Conservation (phyloP, 23 tunicate species). For the Styela plicata region DNA sequence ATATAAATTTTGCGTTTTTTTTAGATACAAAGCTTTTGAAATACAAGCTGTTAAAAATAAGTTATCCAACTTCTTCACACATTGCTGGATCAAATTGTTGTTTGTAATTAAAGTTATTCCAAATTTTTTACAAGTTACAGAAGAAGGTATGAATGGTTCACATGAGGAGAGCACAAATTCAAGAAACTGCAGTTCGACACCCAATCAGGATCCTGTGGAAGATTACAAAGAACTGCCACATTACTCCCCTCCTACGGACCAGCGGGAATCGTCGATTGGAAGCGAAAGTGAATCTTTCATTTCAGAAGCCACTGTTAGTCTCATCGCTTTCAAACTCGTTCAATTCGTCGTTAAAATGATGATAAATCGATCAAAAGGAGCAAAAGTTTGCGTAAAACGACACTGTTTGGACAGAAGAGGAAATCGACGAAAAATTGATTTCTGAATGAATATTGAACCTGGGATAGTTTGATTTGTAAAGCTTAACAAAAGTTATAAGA, state of each 20-base stretch:
- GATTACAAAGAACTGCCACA: neutral
- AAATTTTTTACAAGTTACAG: too few relatives aligned
- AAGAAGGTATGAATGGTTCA: neutral
- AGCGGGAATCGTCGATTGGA: neutral
- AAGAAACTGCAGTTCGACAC: neutral
- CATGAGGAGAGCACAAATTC: neutral
- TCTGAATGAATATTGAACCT: too few relatives aligned
- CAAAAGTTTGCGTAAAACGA: conserved; percentile 24
- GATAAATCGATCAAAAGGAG: conserved; percentile 10
- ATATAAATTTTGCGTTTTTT: too few relatives aligned
- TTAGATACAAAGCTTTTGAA: too few relatives aligned
- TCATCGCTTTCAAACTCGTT: neutral
- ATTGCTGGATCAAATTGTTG: too few relatives aligned
- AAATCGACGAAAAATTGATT: conserved; percentile 27
- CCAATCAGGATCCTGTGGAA: neutral
- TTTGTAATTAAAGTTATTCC: too few relatives aligned
- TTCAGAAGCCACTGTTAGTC: neutral
- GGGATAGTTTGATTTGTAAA: too few relatives aligned
- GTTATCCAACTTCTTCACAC: too few relatives aligned
- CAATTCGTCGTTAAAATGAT: conserved; percentile 2
- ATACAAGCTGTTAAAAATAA: too few relatives aligned
- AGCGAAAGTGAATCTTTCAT: neutral
- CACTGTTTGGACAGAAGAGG: conserved; percentile 25
- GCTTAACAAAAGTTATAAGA: too few relatives aligned
- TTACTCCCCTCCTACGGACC: neutral